Evolutionary conservation across 2,113 vertebrate species (phyloP).

Genomic region (Percopsis transmontana): DNA sequence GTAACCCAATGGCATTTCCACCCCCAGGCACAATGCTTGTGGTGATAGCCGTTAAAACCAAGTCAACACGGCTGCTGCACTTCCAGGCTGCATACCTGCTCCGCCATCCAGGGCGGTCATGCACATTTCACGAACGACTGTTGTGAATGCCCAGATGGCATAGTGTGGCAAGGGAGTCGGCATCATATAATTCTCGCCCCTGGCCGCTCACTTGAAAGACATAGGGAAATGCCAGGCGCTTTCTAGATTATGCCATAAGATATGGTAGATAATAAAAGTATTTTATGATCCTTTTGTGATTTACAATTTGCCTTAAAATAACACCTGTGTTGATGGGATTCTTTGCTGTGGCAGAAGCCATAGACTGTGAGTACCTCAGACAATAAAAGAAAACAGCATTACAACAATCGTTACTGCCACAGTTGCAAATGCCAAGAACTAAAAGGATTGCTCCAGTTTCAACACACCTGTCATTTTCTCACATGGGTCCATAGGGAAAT

Average conservation of each 20-base stretch:
- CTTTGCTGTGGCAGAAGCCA: not conserved
- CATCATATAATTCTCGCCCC: slow-evolving; percentile 11
- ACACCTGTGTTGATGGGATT: not conserved
- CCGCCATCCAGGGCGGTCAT: slow-evolving; percentile 30
- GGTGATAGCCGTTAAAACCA: slow-evolving; percentile 32
- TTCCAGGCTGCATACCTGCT: slow-evolving; percentile 21
- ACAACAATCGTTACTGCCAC: too few relatives aligned
- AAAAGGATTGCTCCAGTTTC: too few relatives aligned
- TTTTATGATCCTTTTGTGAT: slow-evolving; percentile 15
- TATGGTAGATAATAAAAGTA: slow-evolving; percentile 27
- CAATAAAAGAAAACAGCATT: too few relatives aligned
- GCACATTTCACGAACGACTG: too few relatives aligned
- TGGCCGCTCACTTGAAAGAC: slow-evolving; percentile 47
- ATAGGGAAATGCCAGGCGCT: slow-evolving; percentile 16
- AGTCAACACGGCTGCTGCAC: slow-evolving; percentile 20
- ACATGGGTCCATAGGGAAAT: too few relatives aligned
- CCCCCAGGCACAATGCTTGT: slow-evolving; percentile 24
- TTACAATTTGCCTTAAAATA: not conserved
- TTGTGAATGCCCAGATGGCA: slow-evolving; percentile 41
- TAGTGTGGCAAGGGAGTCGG: slow-evolving; percentile 26
- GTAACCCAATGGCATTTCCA: slow-evolving; percentile 34
- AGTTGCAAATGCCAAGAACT: too few relatives aligned
- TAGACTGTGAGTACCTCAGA: too few relatives aligned
- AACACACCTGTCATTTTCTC: too few relatives aligned
- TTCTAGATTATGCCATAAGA: slow-evolving; percentile 8